A percentile compares a stretch with the other conserved stretches of the same genome.
Conservation (phyloP, 2,888 invertebrate genomes). For the Nycteola revayana region DNA sequence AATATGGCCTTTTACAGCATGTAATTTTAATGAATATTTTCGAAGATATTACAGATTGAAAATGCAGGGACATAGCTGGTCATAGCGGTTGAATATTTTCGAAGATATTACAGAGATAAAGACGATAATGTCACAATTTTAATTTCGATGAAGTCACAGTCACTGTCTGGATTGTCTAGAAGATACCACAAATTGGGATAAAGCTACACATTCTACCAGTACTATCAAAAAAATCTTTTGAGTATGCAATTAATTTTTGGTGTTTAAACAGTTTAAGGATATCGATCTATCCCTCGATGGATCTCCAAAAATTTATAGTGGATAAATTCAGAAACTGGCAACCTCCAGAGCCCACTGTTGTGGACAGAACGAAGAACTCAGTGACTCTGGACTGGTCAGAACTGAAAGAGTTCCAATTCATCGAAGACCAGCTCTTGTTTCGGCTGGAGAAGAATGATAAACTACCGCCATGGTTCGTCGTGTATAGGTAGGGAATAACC, state of each 20-base stretch:
- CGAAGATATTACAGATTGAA: too few species aligned
- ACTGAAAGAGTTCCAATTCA: conserved; percentile 43
- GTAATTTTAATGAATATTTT: too few species aligned
- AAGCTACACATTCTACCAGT: too few species aligned
- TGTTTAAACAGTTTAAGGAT: not conserved
- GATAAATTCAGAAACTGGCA: conserved; percentile 46
- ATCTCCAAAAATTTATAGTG: conserved; percentile 43
- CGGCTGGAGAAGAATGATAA: conserved; percentile 62
- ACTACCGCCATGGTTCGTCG: conserved; percentile 62
- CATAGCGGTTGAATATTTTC: too few species aligned
- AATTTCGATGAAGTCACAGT: too few species aligned
- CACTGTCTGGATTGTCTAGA: too few species aligned
- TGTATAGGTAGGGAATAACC: conserved; percentile 51
- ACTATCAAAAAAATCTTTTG: too few species aligned
- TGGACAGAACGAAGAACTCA: conserved; percentile 40
- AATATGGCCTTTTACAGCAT: too few species aligned
- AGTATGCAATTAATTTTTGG: not conserved
- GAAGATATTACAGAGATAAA: too few species aligned
- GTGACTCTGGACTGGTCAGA: conserved; percentile 50
- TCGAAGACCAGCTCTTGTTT: conserved; percentile 48
- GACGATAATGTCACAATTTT: too few species aligned
- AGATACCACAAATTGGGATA: too few species aligned
- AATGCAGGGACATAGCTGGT: too few species aligned
- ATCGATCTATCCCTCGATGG: conserved; percentile 17
- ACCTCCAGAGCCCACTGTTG: conserved; percentile 48